Base-by-base conservation (phyloP, 2,888 invertebrate species). In the Amiota minor region DNA sequence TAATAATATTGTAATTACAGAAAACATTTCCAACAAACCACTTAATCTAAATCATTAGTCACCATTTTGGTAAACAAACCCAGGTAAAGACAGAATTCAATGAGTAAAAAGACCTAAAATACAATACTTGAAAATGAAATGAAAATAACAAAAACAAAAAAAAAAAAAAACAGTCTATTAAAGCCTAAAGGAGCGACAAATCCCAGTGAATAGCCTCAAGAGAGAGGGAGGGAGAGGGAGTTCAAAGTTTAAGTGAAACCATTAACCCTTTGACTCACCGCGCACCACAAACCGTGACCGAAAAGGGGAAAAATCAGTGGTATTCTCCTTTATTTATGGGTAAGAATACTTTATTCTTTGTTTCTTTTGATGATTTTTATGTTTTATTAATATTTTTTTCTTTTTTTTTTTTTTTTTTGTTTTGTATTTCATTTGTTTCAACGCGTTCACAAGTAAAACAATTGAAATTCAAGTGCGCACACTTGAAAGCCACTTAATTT, bases 381-480 rank as follows among this genome's bases (percentile, higher is more conserved):
- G 1, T 62, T 68, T 68, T 35, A 23, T 50, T 53, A 50, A 12
- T 46, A 20, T 50, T 50, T 50, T 67, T 11, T 6, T n/a, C 2
- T n/a, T n/a, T 18, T 68, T 20, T 10, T 35, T 67, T 49, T 49
- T 67, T 18, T 68, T 20, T 10, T 35, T 67, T 49, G 20, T 67
- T 50, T 23, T 68, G 50, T 16, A 23, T 68, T 68, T 23, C 23
- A 20, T 35, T 35, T 23, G 23, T 50, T 59, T 45, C 47, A 68
- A 53, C 18, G 46, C 50, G 50, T 9, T 65, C 59, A 76, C 11
- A 49, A 11, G 61, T 72, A 75, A 78, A 49, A 56, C 79, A 84
- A 84, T 86, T 83, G 85, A 86, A 83, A 83, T 83, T 84, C 83
- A 86, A 83, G 83, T 78, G 77, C 78, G 80, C 80, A 84, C 86